These are phyloP conservation scores for Diglossa cyanea DNA, from an alignment of 2,797 vertebrate genomes.

Conservation along the genomic window DNA sequence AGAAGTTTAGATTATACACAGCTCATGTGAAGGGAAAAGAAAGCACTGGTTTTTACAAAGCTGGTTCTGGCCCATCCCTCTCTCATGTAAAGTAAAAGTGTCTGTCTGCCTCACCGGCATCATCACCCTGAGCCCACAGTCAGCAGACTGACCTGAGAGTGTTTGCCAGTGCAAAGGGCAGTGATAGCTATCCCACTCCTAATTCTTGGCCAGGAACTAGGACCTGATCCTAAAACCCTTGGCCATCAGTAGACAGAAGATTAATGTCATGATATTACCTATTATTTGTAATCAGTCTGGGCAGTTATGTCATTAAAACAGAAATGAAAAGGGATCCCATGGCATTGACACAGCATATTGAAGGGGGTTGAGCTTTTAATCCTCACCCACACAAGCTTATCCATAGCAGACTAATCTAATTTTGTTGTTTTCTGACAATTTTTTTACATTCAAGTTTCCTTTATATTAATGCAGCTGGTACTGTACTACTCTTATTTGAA, in stretches of 20 bases:
- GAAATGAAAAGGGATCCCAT: neutral
- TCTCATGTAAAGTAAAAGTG: neutral
- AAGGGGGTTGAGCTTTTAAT: neutral
- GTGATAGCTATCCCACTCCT: neutral
- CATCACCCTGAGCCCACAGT: neutral
- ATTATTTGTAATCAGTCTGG: neutral
- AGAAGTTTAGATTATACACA: neutral
- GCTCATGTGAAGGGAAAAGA: neutral
- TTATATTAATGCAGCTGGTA: neutral
- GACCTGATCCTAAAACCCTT: neutral
- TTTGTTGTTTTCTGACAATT: neutral
- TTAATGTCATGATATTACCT: neutral
- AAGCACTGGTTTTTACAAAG: neutral
- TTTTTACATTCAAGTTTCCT: neutral
- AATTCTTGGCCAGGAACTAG: neutral
- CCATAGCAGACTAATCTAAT: neutral
- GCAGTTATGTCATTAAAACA: neutral
- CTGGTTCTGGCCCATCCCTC: neutral
- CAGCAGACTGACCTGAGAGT: neutral
- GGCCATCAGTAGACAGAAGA: neutral
- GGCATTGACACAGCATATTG: neutral
- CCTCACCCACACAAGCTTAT: neutral
- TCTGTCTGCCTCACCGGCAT: fast-evolving
- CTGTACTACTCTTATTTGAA: neutral
- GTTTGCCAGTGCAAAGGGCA: neutral